Conservation (phyloP, 2,113 vertebrate species). For the Hoplias malabaricus region DNA sequence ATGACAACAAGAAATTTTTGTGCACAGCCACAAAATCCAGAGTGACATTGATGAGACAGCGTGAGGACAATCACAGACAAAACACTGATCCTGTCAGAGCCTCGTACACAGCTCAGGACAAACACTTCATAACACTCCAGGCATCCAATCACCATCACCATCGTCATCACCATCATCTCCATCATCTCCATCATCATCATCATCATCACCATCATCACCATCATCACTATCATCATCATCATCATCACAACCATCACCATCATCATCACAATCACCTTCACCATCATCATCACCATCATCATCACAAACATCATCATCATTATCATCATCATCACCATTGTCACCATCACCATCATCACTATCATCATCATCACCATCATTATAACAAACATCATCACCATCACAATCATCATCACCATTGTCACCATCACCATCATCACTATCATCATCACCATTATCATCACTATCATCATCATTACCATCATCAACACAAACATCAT, state of each 20-base stretch:
- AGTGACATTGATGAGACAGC: slow-evolving; percentile 8
- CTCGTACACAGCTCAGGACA: background rate
- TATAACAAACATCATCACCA: background rate
- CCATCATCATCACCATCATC: background rate
- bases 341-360: background rate
- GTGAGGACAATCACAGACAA: slow-evolving; percentile 5
- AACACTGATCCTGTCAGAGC: background rate
- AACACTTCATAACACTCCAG: background rate
- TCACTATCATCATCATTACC: background rate
- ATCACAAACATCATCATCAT: background rate
- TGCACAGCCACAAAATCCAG: background rate
- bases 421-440: background rate
- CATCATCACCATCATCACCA: background rate
- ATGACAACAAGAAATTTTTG: background rate
- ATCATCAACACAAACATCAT: background rate
- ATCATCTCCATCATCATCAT: background rate
- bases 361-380: background rate
- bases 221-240: background rate
- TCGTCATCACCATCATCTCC: background rate
- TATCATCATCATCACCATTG: background rate
- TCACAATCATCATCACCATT: background rate
- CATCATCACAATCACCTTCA: background rate
- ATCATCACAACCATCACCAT: background rate
- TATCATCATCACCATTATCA: background rate
- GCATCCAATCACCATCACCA: background rate